phyloP scores from a whole-genome alignment of 2,888 invertebrate genomes.

The Machimus atricapillus region DNA sequence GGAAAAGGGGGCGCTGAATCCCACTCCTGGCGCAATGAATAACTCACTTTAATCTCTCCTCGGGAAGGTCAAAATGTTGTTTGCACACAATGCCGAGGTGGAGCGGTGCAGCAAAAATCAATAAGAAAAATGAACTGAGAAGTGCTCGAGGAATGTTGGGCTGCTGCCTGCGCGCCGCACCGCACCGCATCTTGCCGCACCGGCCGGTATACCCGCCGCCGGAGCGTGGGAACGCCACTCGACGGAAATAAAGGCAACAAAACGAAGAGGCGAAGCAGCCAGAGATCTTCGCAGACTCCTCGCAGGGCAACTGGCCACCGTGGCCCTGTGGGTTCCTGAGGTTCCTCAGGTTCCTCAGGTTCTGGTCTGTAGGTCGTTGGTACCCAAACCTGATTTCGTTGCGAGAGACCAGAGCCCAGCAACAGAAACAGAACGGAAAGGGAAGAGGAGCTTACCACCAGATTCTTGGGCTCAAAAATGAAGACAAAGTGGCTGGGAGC shows the following conservation, averaged over 20 bases:
- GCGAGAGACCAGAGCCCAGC: not conserved
- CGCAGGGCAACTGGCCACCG: not conserved
- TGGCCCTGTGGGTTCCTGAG: not conserved
- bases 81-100: constrained; percentile 33
- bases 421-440: not conserved
- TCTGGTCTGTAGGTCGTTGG: constrained; percentile 19
- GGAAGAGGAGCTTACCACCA: constrained; percentile 7
- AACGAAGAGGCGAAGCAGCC: not conserved
- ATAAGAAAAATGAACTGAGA: constrained; percentile 36
- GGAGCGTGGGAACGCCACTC: constrained; percentile 24
- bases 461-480: constrained; percentile 13
- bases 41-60: not conserved
- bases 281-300: not conserved
- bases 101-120: constrained; percentile 24
- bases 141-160: constrained; percentile 21
- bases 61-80: constrained; percentile 27
- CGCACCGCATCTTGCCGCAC: too few species aligned
- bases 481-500: constrained; percentile 33
- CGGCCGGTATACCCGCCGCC: not conserved
- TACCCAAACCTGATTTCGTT: constrained; percentile 20
- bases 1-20: not conserved
- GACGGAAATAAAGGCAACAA: constrained; percentile 19
- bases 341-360: not conserved
- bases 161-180: not conserved
- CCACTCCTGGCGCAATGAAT: not conserved